phyloP scores from a whole-genome alignment of 2,797 vertebrate species.

The Natrix natrix region DNA sequence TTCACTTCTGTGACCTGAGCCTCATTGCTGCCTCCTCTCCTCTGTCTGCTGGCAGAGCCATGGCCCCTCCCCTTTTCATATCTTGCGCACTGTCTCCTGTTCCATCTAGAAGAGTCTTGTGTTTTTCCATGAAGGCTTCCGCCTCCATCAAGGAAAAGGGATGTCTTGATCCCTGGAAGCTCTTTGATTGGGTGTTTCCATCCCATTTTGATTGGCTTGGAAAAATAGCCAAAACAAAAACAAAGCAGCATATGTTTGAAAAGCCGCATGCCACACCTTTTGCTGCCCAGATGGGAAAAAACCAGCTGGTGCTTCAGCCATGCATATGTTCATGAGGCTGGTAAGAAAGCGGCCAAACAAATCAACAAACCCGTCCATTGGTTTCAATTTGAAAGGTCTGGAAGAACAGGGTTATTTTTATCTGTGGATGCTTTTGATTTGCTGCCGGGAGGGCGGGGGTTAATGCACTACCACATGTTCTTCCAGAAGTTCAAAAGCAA shows the following conservation, averaged over 20 bases:
- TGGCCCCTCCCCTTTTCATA: too few relatives aligned
- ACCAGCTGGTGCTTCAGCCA: slow-evolving; percentile 71
- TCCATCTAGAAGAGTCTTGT: too few relatives aligned
- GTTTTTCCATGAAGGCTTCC: too few relatives aligned
- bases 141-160: slow-evolving; percentile 21
- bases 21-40: too few relatives aligned
- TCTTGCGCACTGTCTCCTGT: too few relatives aligned
- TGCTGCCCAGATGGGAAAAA: slow-evolving; percentile 75
- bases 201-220: slow-evolving; percentile 58
- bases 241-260: slow-evolving; percentile 63
- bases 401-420: slow-evolving; percentile 79
- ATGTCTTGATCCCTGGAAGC: slow-evolving; percentile 27
- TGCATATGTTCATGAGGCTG: slow-evolving; percentile 69
- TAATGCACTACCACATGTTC: slow-evolving; percentile 81
- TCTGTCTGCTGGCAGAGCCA: too few relatives aligned
- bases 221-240: background rate
- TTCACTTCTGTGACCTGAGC: too few relatives aligned
- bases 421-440: slow-evolving; percentile 85
- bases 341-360: slow-evolving; percentile 70
- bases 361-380: slow-evolving; percentile 67
- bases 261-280: slow-evolving; percentile 68
- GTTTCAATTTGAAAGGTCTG: slow-evolving; percentile 76
- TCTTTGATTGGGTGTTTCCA: slow-evolving; percentile 61
- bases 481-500: slow-evolving; percentile 81
- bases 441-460: slow-evolving; percentile 52